Percentiles rank a stretch among this genome's conserved stretches.
phyloP scores from a whole-genome alignment of 2,113 vertebrate genomes.

The Pygoscelis adeliae region DNA sequence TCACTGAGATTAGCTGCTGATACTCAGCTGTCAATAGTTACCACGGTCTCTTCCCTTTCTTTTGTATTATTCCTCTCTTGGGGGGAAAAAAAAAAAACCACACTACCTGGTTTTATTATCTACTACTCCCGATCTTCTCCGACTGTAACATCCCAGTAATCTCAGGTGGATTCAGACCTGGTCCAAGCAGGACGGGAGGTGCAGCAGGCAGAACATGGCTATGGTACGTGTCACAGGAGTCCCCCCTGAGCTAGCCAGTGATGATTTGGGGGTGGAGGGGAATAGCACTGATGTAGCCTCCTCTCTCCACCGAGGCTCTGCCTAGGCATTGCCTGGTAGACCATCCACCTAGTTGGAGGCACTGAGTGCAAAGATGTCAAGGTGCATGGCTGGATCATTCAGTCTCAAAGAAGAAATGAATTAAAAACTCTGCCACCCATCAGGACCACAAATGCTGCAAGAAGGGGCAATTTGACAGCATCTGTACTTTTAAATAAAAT shows the following conservation, averaged over 20 bases:
- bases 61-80: neutral
- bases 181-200: neutral
- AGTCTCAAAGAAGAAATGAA: neutral
- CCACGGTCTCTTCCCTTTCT: neutral
- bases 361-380: neutral
- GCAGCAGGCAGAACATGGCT: neutral
- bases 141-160: neutral
- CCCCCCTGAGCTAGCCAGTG: neutral
- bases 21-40: neutral
- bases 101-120: neutral
- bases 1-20: neutral
- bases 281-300: neutral
- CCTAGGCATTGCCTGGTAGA: neutral
- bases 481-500: neutral
- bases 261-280: neutral
- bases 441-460: neutral
- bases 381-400: neutral
- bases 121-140: neutral
- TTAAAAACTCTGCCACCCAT: neutral
- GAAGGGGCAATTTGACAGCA: neutral
- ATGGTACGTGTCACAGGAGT: rapidly evolving
- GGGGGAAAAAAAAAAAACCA: no score
- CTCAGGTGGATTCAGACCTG: neutral
- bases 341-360: neutral
- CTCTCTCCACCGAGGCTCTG: neutral